Percentiles rank a stretch among this genome's conserved stretches.
phyloP scores from a whole-genome alignment of 2,797 vertebrate genomes.

The Petrocephalus schoutedeni region DNA sequence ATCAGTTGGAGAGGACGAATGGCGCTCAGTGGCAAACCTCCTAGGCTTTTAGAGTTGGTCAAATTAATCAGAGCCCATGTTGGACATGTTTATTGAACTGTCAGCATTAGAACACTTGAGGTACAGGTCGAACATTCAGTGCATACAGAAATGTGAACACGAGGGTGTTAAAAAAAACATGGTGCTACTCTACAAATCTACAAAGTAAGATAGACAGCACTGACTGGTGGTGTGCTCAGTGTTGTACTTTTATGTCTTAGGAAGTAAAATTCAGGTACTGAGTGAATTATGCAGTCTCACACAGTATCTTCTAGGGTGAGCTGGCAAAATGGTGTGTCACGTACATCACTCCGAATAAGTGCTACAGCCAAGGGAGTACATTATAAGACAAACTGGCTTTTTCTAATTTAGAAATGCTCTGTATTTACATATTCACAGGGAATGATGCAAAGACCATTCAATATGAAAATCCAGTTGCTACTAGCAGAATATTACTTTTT shows the following conservation, averaged over 20 bases:
- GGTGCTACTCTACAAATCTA: neutral
- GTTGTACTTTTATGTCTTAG: neutral
- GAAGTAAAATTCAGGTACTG: neutral
- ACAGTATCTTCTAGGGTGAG: neutral
- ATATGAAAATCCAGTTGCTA: constrained; percentile 11
- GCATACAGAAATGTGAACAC: neutral
- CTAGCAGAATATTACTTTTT: constrained; percentile 11
- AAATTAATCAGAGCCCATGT: too few species aligned
- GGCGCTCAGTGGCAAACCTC: too few species aligned
- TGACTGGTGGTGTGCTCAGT: neutral
- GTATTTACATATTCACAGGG: constrained; percentile 11
- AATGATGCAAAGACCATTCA: neutral
- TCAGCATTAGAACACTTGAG: neutral
- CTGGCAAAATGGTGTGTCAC: neutral
- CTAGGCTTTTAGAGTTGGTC: too few species aligned
- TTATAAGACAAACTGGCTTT: neutral
- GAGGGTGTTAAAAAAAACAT: neutral
- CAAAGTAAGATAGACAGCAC: neutral
- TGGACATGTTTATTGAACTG: neutral
- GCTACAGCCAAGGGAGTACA: neutral
- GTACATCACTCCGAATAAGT: neutral
- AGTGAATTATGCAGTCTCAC: neutral
- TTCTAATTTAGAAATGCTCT: constrained; percentile 11
- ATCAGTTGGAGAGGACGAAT: too few species aligned
- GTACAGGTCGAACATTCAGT: neutral